Evolutionary conservation across 2,113 vertebrate species (phyloP).

Genomic region (Danionella cerebrum): DNA sequence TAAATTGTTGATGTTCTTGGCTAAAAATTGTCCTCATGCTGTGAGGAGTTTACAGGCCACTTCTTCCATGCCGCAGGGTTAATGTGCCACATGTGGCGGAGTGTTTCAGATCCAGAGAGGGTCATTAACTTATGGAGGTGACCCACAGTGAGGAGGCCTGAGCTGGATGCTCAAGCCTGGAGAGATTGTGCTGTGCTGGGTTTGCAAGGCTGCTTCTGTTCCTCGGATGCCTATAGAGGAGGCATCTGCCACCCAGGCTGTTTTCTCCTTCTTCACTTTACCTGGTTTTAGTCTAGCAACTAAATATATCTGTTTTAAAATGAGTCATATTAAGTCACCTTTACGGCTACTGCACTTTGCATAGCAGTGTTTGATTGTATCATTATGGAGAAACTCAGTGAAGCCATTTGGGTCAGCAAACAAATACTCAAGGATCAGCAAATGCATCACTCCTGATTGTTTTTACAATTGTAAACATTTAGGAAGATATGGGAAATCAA

Average conservation of each 20-base stretch:
- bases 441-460: too few relatives aligned
- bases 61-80: conserved; percentile 12
- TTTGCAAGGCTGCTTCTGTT: conserved; percentile 27
- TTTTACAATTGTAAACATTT: too few relatives aligned
- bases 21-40: conserved; percentile 20
- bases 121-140: conserved; percentile 41
- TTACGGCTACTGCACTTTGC: too few relatives aligned
- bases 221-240: conserved; percentile 32
- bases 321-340: too few relatives aligned
- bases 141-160: conserved; percentile 26
- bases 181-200: conserved; percentile 7
- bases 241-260: conserved; percentile 37
- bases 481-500: too few relatives aligned
- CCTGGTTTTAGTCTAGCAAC: neutral
- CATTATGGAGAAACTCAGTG: too few relatives aligned
- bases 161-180: conserved; percentile 21
- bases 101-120: conserved; percentile 24
- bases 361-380: too few relatives aligned
- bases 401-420: too few relatives aligned
- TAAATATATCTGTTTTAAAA: neutral
- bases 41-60: conserved; percentile 3
- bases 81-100: conserved; percentile 33
- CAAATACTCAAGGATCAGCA: too few relatives aligned
- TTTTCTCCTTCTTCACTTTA: conserved; percentile 12
- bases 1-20: conserved; percentile 11